phyloP scores from a whole-genome alignment of 2,888 invertebrate genomes.

The Pseudococcus jackbeardsleyi region DNA sequence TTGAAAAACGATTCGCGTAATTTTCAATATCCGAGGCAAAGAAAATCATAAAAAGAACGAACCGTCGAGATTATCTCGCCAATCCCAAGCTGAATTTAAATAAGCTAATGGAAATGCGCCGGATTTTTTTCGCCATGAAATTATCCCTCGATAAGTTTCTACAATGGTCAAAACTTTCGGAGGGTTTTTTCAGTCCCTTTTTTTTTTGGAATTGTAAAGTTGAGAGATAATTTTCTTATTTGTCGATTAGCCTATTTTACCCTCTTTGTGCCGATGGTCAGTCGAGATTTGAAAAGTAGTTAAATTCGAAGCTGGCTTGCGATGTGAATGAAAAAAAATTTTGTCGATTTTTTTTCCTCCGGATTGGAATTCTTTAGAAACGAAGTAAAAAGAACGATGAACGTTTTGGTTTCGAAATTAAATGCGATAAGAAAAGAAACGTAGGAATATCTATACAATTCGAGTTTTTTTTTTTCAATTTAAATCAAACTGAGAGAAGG shows the following conservation, averaged over 20 bases:
- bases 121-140: not conserved
- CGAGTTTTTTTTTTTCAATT: too few species aligned
- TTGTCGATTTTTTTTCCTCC: not conserved
- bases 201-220: not conserved
- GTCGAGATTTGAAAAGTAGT: not conserved
- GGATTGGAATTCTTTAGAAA: not conserved
- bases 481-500: too few species aligned
- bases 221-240: not conserved
- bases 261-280: not conserved
- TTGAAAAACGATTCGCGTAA: conserved; percentile 37
- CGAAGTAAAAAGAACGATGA: not conserved
- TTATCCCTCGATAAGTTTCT: not conserved
- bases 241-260: not conserved
- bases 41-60: not conserved
- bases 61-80: conserved; percentile 9
- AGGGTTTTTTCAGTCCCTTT: not conserved
- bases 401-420: not conserved
- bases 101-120: not conserved
- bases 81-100: not conserved
- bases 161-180: conserved; percentile 8
- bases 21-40: conserved; percentile 1
- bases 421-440: not conserved
- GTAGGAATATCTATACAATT: not conserved
- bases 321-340: not conserved
- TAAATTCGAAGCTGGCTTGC: not conserved